These are phyloP conservation scores for Euclidia mi DNA, from an alignment of 2,888 invertebrate genomes.

Conservation along the genomic window DNA sequence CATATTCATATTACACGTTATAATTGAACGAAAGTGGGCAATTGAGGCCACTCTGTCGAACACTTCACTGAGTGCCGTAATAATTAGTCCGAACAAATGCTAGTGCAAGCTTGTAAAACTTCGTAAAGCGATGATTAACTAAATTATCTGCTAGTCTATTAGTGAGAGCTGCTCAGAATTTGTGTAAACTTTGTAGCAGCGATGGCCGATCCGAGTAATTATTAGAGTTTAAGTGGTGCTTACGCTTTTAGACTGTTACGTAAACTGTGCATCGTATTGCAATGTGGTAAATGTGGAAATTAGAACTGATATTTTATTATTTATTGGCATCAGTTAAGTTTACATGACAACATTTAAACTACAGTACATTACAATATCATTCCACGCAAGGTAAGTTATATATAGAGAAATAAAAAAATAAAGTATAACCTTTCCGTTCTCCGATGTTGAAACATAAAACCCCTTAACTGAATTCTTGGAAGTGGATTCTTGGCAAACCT, in stretches of 20 bases:
- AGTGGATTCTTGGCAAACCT: too few relatives aligned
- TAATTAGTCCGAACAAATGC: not conserved
- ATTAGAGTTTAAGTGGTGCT: conserved; percentile 27
- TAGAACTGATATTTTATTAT: too few relatives aligned
- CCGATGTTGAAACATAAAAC: too few relatives aligned
- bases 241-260: not conserved
- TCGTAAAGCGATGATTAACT: conserved; percentile 50
- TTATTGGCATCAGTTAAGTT: too few relatives aligned
- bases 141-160: conserved; percentile 49
- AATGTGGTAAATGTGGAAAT: too few relatives aligned
- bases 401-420: too few relatives aligned
- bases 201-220: conserved; percentile 16
- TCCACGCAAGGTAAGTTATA: too few relatives aligned
- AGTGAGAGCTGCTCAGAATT: conserved; percentile 34
- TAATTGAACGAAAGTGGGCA: not conserved
- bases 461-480: too few relatives aligned
- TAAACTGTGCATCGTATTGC: too few relatives aligned
- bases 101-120: conserved; percentile 21
- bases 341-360: too few relatives aligned
- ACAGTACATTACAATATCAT: too few relatives aligned
- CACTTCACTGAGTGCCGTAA: not conserved
- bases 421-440: too few relatives aligned
- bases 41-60: not conserved
- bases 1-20: not conserved
- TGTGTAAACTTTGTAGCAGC: conserved; percentile 40